Conservation (phyloP, 2,113 vertebrate species). For the Odocoileus virginianus region DNA sequence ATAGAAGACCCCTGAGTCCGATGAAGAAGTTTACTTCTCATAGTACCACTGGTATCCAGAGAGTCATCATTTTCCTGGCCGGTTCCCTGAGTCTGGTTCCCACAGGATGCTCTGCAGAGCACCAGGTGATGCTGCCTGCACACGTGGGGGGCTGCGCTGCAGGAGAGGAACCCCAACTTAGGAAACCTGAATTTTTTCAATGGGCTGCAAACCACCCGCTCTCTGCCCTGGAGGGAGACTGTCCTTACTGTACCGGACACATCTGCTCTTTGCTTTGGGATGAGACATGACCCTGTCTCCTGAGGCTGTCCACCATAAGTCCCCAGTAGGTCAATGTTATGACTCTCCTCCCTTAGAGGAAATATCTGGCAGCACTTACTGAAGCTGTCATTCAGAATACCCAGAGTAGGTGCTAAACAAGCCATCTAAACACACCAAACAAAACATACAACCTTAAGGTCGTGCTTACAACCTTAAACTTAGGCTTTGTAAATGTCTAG, state of each 20-base stretch:
- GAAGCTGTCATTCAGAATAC: neutral
- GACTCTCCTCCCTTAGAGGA: neutral
- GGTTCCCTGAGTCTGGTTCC: neutral
- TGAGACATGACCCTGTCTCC: neutral
- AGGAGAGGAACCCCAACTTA: neutral
- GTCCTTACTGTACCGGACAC: neutral
- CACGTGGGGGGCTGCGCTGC: fast-evolving
- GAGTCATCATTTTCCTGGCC: neutral
- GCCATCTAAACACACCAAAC: neutral
- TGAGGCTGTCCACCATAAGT: neutral
- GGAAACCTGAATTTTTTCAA: neutral
- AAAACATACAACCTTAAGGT: neutral
- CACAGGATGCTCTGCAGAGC: neutral
- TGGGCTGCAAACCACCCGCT: neutral
- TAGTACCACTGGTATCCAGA: neutral
- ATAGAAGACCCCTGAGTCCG: neutral
- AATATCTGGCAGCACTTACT: neutral
- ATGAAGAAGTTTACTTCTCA: neutral
- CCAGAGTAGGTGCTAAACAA: neutral
- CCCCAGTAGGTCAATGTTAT: neutral
- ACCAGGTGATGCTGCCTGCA: neutral
- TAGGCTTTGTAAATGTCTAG: neutral
- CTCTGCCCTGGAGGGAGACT: neutral
- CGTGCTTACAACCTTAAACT: neutral
- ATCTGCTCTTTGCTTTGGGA: neutral